Evolutionary conservation across 2,113 vertebrate species (phyloP), one percentile per base, ranked within the genome.

Genomic region (Osmerus mordax): DNA sequence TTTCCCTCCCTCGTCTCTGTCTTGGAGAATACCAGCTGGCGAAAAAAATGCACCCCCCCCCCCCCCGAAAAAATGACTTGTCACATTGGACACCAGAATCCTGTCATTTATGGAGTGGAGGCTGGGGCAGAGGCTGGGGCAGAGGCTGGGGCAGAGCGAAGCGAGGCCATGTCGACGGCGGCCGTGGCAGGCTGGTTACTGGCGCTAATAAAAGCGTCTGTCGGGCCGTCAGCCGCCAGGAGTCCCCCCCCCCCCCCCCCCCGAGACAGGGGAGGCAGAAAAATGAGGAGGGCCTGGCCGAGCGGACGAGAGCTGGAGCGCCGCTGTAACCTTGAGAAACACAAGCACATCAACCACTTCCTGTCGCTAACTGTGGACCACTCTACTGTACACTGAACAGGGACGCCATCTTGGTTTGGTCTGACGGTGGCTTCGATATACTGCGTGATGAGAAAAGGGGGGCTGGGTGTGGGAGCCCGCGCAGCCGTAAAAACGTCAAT

Each of bases 181-280:
- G 92, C 93, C 90, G 32, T 36, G 32, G 32, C 32, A 7, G 32
- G 7, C 32, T 5, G 88, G 41, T 93, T 91, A 91, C 92, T 91
- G 87, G 89, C 87, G 90, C 84, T 94, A 94, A 94, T 95, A 94
- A 95, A 95, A 94, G 91, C 89, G 89, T 89, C 69, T n/a, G 90
- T 88, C 86, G 92, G 86, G 79, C 90, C 81, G 89, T 90, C 90
- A 92, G 92, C 92, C 87, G 88, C 90, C 89, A 93, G 89, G 88
- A 91, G 90, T 93, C 91, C 86, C 85, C 25, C 4, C 88, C 73
- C 32, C 32, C 32, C 32, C 32, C 32, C 32, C 5, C 32, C 5
- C 32, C 32, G 32, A 7, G 92, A 93, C 92, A 93, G 89, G 88
- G 90, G 92, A 93, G 89, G 78, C 88, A 92, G 90, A 95, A 91